A percentile compares a stretch with the other conserved stretches of the same genome.
These are phyloP conservation scores for Tricholaema leucomelas DNA, from an alignment of 2,113 vertebrate genomes.

Conservation along the genomic window DNA sequence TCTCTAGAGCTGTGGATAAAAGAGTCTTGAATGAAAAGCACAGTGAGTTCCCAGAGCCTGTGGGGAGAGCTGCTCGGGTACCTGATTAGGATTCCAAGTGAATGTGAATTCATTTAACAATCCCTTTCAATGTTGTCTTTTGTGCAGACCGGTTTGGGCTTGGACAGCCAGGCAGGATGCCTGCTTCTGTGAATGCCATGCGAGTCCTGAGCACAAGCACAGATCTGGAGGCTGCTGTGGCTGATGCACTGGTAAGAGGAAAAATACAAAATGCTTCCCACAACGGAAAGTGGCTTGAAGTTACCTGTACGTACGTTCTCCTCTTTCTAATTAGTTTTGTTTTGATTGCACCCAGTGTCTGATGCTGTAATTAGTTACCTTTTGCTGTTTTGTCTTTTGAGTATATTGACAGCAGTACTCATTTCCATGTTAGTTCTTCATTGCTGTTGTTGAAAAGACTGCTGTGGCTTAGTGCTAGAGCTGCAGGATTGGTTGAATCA, in stretches of 20 bases:
- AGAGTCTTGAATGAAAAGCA: conserved; percentile 19
- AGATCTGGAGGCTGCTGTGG: conserved; percentile 95
- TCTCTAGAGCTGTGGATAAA: conserved; percentile 16
- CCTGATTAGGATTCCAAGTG: conserved; percentile 55
- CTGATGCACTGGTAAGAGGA: conserved; percentile 93
- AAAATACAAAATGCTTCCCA: conserved; percentile 58
- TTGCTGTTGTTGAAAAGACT: background rate
- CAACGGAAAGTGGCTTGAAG: conserved; percentile 55
- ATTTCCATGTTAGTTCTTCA: background rate
- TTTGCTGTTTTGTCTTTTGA: background rate
- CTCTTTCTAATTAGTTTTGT: conserved; percentile 47
- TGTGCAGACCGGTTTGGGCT: conserved; percentile 92
- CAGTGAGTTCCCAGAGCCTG: conserved; percentile 18
- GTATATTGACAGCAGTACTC: background rate
- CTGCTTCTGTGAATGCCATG: conserved; percentile 94
- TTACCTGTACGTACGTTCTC: conserved; percentile 51
- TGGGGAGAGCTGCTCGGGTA: conserved; percentile 22
- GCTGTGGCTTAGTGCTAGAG: background rate
- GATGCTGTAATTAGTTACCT: conserved; percentile 11
- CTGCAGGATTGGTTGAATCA: background rate
- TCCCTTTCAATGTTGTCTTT: conserved; percentile 69
- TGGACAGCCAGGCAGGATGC: conserved; percentile 91
- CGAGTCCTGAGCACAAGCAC: conserved; percentile 94
- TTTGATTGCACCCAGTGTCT: background rate
- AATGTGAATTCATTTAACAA: conserved; percentile 56